Conservation (phyloP, 2,888 invertebrate genomes). For the Chrysotoxum bicinctum region DNA sequence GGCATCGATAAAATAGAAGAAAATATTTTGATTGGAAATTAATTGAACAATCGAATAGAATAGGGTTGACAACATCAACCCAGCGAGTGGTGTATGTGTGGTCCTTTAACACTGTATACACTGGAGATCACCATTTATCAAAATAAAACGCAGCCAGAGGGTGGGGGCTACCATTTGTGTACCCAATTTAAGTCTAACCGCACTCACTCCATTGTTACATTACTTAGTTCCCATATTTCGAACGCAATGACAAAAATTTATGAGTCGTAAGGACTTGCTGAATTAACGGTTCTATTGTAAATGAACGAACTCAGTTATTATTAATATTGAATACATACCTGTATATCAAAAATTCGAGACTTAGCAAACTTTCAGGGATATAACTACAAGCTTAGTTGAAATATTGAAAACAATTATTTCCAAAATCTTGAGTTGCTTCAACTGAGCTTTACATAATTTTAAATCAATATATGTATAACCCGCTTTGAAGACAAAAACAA, state of each 20-base stretch:
- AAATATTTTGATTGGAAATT: constrained; percentile 73
- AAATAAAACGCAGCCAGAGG: constrained; percentile 2
- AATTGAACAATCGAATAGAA: constrained; percentile 63
- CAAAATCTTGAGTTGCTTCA: too few relatives aligned
- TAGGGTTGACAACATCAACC: constrained; percentile 57
- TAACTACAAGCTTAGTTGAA: too few relatives aligned
- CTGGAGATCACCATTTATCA: constrained; percentile 62
- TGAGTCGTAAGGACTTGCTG: background rate
- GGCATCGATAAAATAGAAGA: constrained; percentile 63
- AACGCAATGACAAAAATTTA: background rate
- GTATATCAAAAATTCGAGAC: too few relatives aligned
- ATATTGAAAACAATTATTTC: too few relatives aligned
- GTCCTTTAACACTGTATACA: constrained; percentile 15
- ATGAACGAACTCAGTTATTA: too few relatives aligned
- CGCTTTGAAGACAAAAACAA: too few relatives aligned
- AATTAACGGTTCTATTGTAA: background rate
- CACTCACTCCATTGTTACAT: background rate
- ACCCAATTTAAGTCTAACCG: background rate
- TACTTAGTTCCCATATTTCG: background rate
- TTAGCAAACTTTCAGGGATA: too few relatives aligned
- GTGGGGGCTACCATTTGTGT: constrained; percentile 1
- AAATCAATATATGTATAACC: too few relatives aligned
- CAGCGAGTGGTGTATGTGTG: constrained; percentile 46
- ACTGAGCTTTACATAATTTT: too few relatives aligned
- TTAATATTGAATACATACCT: too few relatives aligned